Percentiles rank a stretch among this genome's conserved stretches.
Evolutionary conservation across 2,113 vertebrate species (phyloP).

Genomic region (Paratilapia polleni): DNA sequence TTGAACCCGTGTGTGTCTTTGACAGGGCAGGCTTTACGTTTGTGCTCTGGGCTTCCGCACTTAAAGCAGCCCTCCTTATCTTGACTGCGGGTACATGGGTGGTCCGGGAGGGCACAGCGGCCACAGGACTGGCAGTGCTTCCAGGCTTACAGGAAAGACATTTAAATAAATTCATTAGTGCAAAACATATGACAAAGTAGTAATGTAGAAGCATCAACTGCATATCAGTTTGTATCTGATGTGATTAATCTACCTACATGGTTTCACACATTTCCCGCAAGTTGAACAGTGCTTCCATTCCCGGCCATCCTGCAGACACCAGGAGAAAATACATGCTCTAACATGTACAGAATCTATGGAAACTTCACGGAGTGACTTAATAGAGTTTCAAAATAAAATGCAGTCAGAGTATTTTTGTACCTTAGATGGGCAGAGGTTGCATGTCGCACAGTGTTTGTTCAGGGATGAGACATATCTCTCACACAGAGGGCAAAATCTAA

Average conservation of each 20-base stretch:
- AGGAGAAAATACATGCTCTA: not conserved
- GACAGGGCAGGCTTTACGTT: slow-evolving; percentile 84
- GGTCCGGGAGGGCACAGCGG: slow-evolving; percentile 84
- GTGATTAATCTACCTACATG: slow-evolving; percentile 82
- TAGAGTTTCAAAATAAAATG: not conserved
- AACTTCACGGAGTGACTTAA: not conserved
- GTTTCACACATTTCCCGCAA: slow-evolving; percentile 93
- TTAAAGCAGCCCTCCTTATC: slow-evolving; percentile 83
- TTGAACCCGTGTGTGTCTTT: not conserved
- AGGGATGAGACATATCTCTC: slow-evolving; percentile 86
- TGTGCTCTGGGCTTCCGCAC: slow-evolving; percentile 87
- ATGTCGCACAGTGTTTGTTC: slow-evolving; percentile 91
- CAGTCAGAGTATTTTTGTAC: slow-evolving; percentile 68
- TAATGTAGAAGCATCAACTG: not conserved
- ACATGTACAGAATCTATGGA: not conserved
- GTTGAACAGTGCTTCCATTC: slow-evolving; percentile 90
- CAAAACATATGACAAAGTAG: not conserved
- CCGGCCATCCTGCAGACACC: slow-evolving; percentile 86
- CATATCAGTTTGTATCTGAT: not conserved
- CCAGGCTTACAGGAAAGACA: slow-evolving; percentile 84
- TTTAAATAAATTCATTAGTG: not conserved
- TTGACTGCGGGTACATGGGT: slow-evolving; percentile 76
- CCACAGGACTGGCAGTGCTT: slow-evolving; percentile 86
- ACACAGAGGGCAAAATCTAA: slow-evolving; percentile 88
- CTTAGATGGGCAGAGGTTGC: slow-evolving; percentile 93